Conservation (phyloP, 2,888 invertebrate genomes). For the Nemapogon koenigi region DNA sequence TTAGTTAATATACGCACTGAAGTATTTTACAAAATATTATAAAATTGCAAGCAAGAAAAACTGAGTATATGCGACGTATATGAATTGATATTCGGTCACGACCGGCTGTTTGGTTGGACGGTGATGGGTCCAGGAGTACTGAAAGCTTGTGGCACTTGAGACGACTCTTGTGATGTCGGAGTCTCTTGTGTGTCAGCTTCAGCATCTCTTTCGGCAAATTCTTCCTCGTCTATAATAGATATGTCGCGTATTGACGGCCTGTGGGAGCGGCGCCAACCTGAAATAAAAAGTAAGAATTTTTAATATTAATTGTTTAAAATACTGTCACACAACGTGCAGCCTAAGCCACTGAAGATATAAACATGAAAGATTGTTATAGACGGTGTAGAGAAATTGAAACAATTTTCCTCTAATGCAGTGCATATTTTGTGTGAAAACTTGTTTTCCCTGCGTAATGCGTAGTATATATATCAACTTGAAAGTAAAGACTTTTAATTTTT, state of each 20-base stretch:
- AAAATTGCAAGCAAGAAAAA: no score
- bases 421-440: no score
- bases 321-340: neutral
- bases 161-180: conserved; percentile 23
- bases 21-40: no score
- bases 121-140: conserved; percentile 39
- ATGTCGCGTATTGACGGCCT: conserved; percentile 86
- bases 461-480: no score
- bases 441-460: no score
- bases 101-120: conserved; percentile 45
- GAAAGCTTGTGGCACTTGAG: conserved; percentile 20
- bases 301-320: neutral
- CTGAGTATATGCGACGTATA: neutral
- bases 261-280: conserved; percentile 81
- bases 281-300: conserved; percentile 10
- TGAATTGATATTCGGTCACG: conserved; percentile 25
- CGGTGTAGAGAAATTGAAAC: no score
- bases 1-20: no score
- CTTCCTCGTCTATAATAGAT: conserved; percentile 85
- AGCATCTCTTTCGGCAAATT: conserved; percentile 67
- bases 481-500: no score
- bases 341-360: no score
- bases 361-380: no score
- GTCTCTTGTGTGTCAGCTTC: conserved; percentile 32
- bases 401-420: no score